Evolutionary conservation across 2,113 vertebrate species (phyloP), one percentile per base, ranked within the genome.

Genomic region (Oenanthe melanoleuca): DNA sequence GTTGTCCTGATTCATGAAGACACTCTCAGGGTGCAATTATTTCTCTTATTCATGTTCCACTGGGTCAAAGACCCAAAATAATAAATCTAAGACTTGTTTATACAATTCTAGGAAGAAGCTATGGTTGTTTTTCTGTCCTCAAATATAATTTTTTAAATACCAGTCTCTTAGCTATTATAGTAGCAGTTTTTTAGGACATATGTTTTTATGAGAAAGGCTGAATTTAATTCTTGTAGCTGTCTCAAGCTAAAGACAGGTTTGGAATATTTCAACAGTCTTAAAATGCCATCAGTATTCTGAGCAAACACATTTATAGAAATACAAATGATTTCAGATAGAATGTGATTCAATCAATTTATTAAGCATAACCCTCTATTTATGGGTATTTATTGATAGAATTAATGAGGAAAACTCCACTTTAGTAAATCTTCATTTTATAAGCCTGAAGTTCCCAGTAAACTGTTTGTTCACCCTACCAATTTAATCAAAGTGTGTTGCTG

Each of bases 391-490:
- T 90, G 71, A 78, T 80, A 73, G 63, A 90, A 81, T 93, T 92
- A 94, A 88, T 87, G 49, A 93, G 53, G 83, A 92, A 89, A 70
- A 64, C 64, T 59, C 19, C 25, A 11, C 40, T 85, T 94, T 80
- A 88, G 64, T 77, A 92, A 89, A 52, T 74, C 88, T 80, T 82
- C 22, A 57, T 94, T 82, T 94, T 88, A 17, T 25, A 86, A 95
- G 67, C 33, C 72, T 95, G 59, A 88, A 93, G 88, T 94, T 88
- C 50, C 57, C 72, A 63, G 47, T 71, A 93, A 95, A 94, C 52
- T 94, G 74, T 89, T 97, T 94, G 77, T 89, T 97, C 82, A 92
- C 50, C 18, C 52, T 85, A 79, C 86, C 61, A 50, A 64, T 96
- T 80, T 96, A 81, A 91, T 86, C 77, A 45, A 85, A 95, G 40